Evolutionary conservation across 2,113 vertebrate species (phyloP).

Genomic region (Campylomormyrus numenius): DNA sequence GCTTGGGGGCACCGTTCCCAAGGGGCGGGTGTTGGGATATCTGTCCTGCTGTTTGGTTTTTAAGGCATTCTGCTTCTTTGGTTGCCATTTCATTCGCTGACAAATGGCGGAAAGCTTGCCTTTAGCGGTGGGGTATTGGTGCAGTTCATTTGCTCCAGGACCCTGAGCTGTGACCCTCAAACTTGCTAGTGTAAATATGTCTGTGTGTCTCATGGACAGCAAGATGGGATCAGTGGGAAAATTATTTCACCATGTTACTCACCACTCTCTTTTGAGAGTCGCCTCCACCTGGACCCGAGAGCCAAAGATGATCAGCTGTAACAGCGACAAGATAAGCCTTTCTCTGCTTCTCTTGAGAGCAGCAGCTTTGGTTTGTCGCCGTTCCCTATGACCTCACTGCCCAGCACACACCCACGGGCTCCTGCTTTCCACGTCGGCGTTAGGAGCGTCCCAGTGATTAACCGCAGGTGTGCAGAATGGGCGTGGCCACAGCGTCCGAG

Average conservation of each 20-base stretch:
- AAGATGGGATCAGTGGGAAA: background rate
- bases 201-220: background rate
- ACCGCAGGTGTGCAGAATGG: background rate
- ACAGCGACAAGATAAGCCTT: background rate
- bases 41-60: slow-evolving; percentile 33
- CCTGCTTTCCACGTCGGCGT: background rate
- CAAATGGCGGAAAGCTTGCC: background rate
- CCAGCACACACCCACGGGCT: background rate
- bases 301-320: background rate
- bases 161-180: background rate
- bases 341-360: background rate
- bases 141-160: background rate
- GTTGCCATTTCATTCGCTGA: background rate
- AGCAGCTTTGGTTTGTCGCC: background rate
- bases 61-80: background rate
- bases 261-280: background rate
- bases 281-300: background rate
- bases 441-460: background rate
- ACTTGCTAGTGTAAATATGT: background rate
- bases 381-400: background rate
- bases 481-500: background rate
- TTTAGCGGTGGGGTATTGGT: background rate
- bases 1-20: background rate
- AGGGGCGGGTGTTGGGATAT: background rate
- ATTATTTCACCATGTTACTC: background rate